Evolutionary conservation across 1,140 invertebrate species (phyloP), one percentile per base, ranked within the genome.

Genomic region (Lordiphosa clarofinis): DNA sequence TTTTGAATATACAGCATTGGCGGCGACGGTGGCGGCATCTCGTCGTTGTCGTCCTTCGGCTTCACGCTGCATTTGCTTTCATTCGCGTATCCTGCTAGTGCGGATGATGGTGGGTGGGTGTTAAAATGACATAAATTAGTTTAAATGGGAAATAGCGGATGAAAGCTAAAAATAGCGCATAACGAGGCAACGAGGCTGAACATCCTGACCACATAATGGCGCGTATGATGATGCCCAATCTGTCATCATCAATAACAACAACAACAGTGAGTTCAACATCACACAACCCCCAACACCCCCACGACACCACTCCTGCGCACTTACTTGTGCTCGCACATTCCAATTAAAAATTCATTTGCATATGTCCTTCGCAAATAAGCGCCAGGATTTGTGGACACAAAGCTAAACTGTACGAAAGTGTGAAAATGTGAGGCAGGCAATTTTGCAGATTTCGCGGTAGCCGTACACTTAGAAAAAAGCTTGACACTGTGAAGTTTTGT

Each of bases 341-440:
- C 60, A 64, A 81, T 78, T 35, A 74, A 81, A 38, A 37, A 48
- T 81, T 78, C 52, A 78, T 79, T 79, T 74, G 63, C 47, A 69
- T 62, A 70, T 57, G 74, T 65, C 44, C 49, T 62, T 69, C 67
- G 57, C 49, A 62, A 64, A 68, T 61, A 58, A 65, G 53, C 40
- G 67, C 60, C 56, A 53, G 58, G 73, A 76, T 68, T 76, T 78
- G 64, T 60, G 72, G 49, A 64, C 61, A 64, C 59, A 46, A 68
- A 60, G 56, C 37, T 64, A 56, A 61, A 58, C 52, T 48, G 38
- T 28, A 56, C 52, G 56, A 64, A 65, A 46, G 73, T 72, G 73
- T 78, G 64, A 75, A 72, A 56, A 56, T 73, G 73, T 55, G 46
- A 52, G 46, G 57, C 54, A 47, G 56, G 53, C 56, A 39, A 67